Evolutionary conservation across 35 echinoderm and acorn worm species (phyloP).

Genomic region (Heliocidaris erythrogramma): DNA sequence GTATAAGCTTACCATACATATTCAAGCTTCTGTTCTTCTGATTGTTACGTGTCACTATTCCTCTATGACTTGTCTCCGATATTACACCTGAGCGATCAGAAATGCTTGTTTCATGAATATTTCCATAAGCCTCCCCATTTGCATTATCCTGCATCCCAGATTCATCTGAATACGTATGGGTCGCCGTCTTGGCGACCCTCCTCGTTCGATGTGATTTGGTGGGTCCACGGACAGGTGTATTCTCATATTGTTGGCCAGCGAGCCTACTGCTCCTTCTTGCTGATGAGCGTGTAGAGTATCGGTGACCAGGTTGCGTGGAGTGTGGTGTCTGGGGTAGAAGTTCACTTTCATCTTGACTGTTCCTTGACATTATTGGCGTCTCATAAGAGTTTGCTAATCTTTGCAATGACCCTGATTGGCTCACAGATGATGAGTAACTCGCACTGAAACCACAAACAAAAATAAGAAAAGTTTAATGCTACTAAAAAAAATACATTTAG

Average conservation of each 20-base stretch:
- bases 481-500: neutral
- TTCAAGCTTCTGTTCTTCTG: slow-evolving; percentile 32
- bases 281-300: slow-evolving; percentile 22
- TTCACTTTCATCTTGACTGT: neutral
- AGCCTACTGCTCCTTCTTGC: neutral
- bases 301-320: neutral
- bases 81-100: neutral
- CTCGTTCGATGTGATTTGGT: neutral
- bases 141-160: neutral
- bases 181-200: neutral
- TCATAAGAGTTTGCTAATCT: slow-evolving; percentile 43
- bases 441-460: slow-evolving; percentile 41
- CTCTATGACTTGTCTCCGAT: neutral
- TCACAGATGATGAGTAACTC: slow-evolving; percentile 49
- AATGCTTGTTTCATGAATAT: slow-evolving; percentile 1
- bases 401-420: neutral
- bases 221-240: neutral
- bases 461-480: neutral
- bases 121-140: neutral
- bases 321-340: slow-evolving; percentile 40
- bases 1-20: slow-evolving; percentile 28
- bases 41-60: neutral
- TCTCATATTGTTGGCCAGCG: neutral
- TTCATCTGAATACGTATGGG: neutral
- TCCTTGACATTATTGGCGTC: slow-evolving; percentile 47